A percentile compares a stretch with the other conserved stretches of the same genome.
Conservation (phyloP, 2,113 vertebrate genomes). For the Rhinopomastus cyanomelas region DNA sequence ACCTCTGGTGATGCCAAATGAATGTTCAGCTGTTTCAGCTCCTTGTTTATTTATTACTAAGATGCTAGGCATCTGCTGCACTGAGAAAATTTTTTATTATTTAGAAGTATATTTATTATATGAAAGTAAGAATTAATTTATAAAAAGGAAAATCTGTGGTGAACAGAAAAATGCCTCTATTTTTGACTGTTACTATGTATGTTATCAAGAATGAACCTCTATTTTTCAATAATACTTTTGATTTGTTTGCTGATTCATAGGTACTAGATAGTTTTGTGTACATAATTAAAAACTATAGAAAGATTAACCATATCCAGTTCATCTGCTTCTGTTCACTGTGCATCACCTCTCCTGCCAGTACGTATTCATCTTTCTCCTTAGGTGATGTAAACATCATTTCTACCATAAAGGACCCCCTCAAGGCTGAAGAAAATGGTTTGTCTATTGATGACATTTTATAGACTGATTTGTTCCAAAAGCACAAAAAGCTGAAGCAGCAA, state of each 20-base stretch:
- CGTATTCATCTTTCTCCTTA: background rate
- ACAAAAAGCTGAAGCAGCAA: background rate
- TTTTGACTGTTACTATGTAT: background rate
- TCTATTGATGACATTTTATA: background rate
- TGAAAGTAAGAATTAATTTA: background rate
- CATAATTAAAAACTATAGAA: background rate
- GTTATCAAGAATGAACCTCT: background rate
- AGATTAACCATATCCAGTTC: background rate
- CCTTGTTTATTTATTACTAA: background rate
- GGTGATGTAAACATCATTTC: background rate
- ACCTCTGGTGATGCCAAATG: background rate
- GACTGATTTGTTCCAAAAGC: background rate
- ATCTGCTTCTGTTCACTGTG: background rate
- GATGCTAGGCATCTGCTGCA: background rate
- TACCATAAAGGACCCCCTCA: background rate
- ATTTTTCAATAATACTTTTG: background rate
- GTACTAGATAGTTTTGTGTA: background rate
- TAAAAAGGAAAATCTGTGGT: background rate
- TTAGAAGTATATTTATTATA: background rate
- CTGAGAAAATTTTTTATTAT: too few relatives aligned
- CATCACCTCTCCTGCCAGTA: background rate
- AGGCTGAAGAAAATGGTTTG: background rate
- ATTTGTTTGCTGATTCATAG: background rate
- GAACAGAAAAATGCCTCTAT: background rate
- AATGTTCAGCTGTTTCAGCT: background rate